These are phyloP conservation scores for Zygothrica quintamaculata DNA, from an alignment of 2,888 invertebrate species.

Conservation along the genomic window DNA sequence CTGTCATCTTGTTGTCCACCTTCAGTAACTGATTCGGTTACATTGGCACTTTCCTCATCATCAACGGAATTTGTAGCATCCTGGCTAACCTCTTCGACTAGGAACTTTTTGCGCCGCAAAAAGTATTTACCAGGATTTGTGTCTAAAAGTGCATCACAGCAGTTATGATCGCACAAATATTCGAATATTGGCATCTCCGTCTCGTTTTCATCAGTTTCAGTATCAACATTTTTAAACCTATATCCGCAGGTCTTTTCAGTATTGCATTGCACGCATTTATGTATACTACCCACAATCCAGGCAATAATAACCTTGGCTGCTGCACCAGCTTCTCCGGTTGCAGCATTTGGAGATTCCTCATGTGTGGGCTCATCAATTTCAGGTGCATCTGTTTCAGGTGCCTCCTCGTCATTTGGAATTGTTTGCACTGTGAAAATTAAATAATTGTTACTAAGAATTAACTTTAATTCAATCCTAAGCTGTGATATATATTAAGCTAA, in stretches of 20 bases:
- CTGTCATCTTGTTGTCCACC: conserved; percentile 9
- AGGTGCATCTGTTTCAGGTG: conserved; percentile 54
- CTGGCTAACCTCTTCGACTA: conserved; percentile 84
- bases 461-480: not conserved
- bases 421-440: conserved; percentile 6
- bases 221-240: conserved; percentile 79
- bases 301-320: conserved; percentile 82
- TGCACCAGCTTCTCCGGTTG: conserved; percentile 78
- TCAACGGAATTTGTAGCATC: conserved; percentile 30
- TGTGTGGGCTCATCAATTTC: conserved; percentile 79
- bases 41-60: conserved; percentile 15
- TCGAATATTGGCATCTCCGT: conserved; percentile 71
- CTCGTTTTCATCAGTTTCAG: conserved; percentile 14
- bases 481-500: too few relatives aligned
- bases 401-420: conserved; percentile 71
- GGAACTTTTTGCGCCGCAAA: conserved; percentile 86
- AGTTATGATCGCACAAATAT: conserved; percentile 86
- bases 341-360: conserved; percentile 84
- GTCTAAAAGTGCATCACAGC: conserved; percentile 86
- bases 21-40: conserved; percentile 8
- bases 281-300: conserved; percentile 76
- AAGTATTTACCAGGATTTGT: conserved; percentile 86
- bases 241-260: conserved; percentile 80
- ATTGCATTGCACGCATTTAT: conserved; percentile 80
- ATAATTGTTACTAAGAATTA: not conserved